Conservation (phyloP, 2,888 invertebrate species). For the Octodonta nipae region DNA sequence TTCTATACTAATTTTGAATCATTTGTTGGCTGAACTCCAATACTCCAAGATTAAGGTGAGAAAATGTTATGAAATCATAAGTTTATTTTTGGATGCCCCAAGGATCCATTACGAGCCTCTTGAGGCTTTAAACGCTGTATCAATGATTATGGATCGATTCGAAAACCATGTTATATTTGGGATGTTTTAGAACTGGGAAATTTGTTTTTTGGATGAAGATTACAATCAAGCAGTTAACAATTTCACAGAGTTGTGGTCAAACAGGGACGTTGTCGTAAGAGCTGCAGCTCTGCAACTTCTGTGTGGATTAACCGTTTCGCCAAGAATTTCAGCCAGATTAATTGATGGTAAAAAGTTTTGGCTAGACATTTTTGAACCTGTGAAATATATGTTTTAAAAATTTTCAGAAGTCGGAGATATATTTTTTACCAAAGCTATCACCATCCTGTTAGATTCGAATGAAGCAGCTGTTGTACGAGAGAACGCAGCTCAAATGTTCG, state of each 20-base stretch:
- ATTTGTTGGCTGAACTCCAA: conserved; percentile 39
- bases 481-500: conserved; percentile 40
- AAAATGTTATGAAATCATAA: not conserved
- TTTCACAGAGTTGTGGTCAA: conserved; percentile 37
- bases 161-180: not conserved
- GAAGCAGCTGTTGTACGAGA: conserved; percentile 43
- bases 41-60: conserved; percentile 30
- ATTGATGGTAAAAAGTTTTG: conserved; percentile 26
- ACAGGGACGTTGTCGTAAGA: conserved; percentile 40
- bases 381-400: no score
- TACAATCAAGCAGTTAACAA: conserved; percentile 18
- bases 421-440: not conserved
- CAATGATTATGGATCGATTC: no score
- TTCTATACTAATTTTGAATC: conserved; percentile 41
- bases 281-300: conserved; percentile 41
- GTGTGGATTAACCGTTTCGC: conserved; percentile 33
- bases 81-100: no score
- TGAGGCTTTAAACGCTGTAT: no score
- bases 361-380: no score
- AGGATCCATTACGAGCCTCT: no score
- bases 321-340: conserved; percentile 25
- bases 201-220: conserved; percentile 24
- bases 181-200: conserved; percentile 24
- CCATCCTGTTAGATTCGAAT: no score
- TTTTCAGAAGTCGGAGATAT: no score